Conservation (phyloP, 1,140 invertebrate species). For the Zaprionus africanus region DNA sequence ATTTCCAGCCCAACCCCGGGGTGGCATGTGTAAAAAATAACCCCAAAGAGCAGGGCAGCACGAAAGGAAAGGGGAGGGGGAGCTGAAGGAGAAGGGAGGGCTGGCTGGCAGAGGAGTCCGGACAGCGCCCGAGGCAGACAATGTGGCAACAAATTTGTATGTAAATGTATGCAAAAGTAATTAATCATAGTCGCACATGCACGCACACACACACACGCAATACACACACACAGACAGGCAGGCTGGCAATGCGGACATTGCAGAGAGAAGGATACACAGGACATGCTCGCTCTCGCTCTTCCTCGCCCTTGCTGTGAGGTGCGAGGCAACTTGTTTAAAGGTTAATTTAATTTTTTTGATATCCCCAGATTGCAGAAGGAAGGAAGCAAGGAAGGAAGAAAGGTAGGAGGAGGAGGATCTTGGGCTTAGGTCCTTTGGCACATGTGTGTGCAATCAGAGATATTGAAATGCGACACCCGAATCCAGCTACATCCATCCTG, state of each 20-base stretch:
- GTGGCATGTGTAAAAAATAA: conserved; percentile 42
- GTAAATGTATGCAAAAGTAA: conserved; percentile 84
- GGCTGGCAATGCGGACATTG: conserved; percentile 61
- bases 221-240: conserved; percentile 41
- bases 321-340: conserved; percentile 71
- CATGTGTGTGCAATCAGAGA: conserved; percentile 41
- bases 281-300: conserved; percentile 33
- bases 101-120: conserved; percentile 1
- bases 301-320: conserved; percentile 28
- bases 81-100: conserved; percentile 3
- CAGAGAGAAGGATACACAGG: conserved; percentile 50
- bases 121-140: conserved; percentile 71
- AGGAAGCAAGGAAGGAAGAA: background rate
- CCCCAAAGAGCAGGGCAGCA: conserved; percentile 26
- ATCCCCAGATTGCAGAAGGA: conserved; percentile 39
- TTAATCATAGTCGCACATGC: conserved; percentile 84
- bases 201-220: conserved; percentile 57
- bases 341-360: conserved; percentile 76
- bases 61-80: conserved; percentile 12
- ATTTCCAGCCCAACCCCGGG: conserved; percentile 43
- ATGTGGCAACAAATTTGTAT: conserved; percentile 83
- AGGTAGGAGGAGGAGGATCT: conserved; percentile 4
- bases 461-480: conserved; percentile 68
- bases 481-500: conserved; percentile 1
- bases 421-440: conserved; percentile 21